Base-by-base conservation (phyloP, 2,113 vertebrate genomes). In the Enhydra lutris region DNA sequence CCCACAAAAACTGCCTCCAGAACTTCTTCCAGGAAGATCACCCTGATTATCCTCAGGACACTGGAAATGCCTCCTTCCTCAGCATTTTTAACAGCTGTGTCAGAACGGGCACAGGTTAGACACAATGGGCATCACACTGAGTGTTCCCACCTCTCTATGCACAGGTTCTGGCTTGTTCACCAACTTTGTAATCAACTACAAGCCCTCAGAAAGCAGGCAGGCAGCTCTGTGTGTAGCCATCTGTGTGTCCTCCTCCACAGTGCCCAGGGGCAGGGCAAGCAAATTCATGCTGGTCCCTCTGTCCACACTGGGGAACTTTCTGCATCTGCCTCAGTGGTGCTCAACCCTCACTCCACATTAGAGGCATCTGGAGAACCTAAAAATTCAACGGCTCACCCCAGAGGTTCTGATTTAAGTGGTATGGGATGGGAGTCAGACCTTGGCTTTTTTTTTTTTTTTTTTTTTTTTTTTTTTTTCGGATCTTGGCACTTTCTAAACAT, bases 201-300 rank as follows among this genome's bases (percentile, higher is more conserved):
- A 86, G 45, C 2, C 42, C 36, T 63, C 1, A 4, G 10, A 69
- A 29, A 61, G 17, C 12, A 17, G 31, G 5, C 76, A 47, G 23
- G 3, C 65, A 31, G 15, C 79, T 26, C 10, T 17, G n/a, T 20
- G 20, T 14, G 26, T 34, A 29, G 39, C 18, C 29, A 21, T 4
- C n/a, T 13, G 0, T 0, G 10, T 4, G n/a, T 76, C 50, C 36
- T 59, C 55, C 26, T 45, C 34, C 29, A 26, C 1, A 2, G 42
- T 1, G 1, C 55, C 71, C 39, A 7, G 21, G 21, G 0, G 3
- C 12, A 36, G 42, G 81, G 63, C 26, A 15, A 83, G 59, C 50
- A 12, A 36, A 42, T 3, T 36, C 57, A 26, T 0, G 0, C 6
- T 4, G 0, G 36, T 26, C 59, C 34, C 26, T 73, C 4, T 21